Conservation (phyloP, 2,888 invertebrate genomes). For the Disparrhopalites patrizii region DNA sequence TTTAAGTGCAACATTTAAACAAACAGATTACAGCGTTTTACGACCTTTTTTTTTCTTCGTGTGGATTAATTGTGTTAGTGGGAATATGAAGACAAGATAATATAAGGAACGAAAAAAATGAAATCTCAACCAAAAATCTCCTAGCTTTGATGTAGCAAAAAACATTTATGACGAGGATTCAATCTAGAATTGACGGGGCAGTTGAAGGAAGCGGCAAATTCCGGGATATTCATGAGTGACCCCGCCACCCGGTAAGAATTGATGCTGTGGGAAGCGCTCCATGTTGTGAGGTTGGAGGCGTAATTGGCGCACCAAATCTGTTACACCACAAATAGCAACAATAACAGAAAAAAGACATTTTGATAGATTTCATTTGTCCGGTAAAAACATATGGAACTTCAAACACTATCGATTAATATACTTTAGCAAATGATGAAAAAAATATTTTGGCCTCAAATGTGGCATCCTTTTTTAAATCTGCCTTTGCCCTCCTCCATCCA, state of each 20-base stretch:
- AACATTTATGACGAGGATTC: neutral
- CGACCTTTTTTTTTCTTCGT: too few relatives aligned
- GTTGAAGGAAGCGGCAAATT: neutral
- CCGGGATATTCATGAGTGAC: neutral
- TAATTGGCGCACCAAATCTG: conserved; percentile 3
- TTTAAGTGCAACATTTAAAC: too few relatives aligned
- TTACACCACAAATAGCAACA: neutral
- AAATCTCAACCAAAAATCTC: too few relatives aligned
- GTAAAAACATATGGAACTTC: neutral
- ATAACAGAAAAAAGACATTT: neutral
- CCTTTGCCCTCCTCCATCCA: too few relatives aligned
- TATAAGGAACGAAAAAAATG: too few relatives aligned
- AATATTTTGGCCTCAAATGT: neutral
- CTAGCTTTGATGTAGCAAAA: too few relatives aligned
- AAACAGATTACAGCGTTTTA: too few relatives aligned
- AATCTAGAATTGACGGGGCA: neutral
- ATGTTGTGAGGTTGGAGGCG: neutral
- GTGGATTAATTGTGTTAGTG: too few relatives aligned
- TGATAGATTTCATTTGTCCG: neutral
- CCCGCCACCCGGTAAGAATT: neutral
- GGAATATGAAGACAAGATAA: too few relatives aligned
- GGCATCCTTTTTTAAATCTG: neutral
- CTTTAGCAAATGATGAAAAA: neutral
- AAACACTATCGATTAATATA: too few relatives aligned
- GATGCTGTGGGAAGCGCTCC: neutral